Conservation (phyloP, 2,888 invertebrate species). For the Helicoverpa assulta region DNA sequence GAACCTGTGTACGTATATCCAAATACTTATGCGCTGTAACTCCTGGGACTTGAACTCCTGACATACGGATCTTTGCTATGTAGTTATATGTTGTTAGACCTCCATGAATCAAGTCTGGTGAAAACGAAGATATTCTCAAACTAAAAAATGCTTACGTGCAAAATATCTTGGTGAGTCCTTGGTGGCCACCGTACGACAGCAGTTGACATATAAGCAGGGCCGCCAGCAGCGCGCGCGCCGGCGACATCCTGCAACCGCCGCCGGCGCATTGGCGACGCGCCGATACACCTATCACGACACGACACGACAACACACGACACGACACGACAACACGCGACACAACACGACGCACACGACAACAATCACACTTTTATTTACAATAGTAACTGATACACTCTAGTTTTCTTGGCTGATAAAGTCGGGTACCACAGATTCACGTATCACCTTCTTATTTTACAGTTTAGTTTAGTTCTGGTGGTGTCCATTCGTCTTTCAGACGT, state of each 20-base stretch:
- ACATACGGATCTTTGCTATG: no score
- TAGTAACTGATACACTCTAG: constrained; percentile 1
- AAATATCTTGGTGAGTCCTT: constrained; percentile 89
- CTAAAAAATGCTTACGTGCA: constrained; percentile 82
- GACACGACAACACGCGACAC: constrained; percentile 39
- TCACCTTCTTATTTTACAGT: constrained; percentile 43
- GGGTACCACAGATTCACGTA: constrained; percentile 8
- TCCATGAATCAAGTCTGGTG: no score
- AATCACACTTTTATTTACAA: constrained; percentile 9
- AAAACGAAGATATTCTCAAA: background rate
- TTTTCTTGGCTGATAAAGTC: constrained; percentile 2
- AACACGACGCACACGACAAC: constrained; percentile 23
- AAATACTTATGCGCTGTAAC: no score
- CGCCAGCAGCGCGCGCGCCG: constrained; percentile 89
- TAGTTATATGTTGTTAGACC: no score
- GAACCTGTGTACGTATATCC: no score
- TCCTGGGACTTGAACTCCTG: no score
- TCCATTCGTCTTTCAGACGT: constrained; percentile 32
- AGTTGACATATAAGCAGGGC: constrained; percentile 86
- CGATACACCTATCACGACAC: constrained; percentile 82
- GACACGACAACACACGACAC: constrained; percentile 60
- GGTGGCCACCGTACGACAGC: constrained; percentile 89
- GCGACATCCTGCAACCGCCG: constrained; percentile 86
- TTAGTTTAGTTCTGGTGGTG: constrained; percentile 24
- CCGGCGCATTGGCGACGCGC: constrained; percentile 87